Conservation (phyloP, 2,888 invertebrate species). For the Aspidiotus rigidus region DNA sequence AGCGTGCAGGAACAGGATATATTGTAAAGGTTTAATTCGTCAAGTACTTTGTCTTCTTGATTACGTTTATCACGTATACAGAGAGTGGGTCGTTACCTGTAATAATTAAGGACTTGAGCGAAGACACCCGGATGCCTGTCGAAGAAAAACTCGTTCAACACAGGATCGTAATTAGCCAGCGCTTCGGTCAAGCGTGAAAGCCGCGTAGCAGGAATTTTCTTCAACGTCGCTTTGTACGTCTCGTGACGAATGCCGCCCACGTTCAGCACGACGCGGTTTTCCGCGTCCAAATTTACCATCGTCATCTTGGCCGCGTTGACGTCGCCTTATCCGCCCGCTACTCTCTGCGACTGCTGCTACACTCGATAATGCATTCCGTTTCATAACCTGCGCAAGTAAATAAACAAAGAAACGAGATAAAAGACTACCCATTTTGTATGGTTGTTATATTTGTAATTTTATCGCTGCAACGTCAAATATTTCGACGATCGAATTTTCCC, state of each 20-base stretch:
- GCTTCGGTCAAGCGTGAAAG: conserved; percentile 91
- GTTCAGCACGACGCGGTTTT: conserved; percentile 97
- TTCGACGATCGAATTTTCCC: no score
- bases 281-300: conserved; percentile 66
- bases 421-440: background rate
- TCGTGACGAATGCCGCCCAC: conserved; percentile 95
- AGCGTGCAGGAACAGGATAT: background rate
- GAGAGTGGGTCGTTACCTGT: conserved; percentile 54
- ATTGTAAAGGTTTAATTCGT: no score
- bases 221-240: conserved; percentile 89
- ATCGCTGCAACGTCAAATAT: no score
- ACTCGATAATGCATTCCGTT: conserved; percentile 18
- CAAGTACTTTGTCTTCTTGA: background rate
- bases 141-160: conserved; percentile 99
- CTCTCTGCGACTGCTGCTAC: conserved; percentile 17
- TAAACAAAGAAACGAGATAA: background rate
- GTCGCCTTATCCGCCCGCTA: background rate
- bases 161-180: conserved; percentile 96
- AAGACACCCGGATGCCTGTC: conserved; percentile 95
- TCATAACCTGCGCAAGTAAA: conserved; percentile 19
- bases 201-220: conserved; percentile 94
- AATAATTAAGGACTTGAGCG: conserved; percentile 94
- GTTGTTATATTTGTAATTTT: no score
- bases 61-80: background rate
- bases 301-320: conserved; percentile 2